Percentiles rank a stretch among this genome's conserved stretches.
Evolutionary conservation across 2,888 invertebrate genomes (phyloP).

Genomic region (Lycaena phlaeas): DNA sequence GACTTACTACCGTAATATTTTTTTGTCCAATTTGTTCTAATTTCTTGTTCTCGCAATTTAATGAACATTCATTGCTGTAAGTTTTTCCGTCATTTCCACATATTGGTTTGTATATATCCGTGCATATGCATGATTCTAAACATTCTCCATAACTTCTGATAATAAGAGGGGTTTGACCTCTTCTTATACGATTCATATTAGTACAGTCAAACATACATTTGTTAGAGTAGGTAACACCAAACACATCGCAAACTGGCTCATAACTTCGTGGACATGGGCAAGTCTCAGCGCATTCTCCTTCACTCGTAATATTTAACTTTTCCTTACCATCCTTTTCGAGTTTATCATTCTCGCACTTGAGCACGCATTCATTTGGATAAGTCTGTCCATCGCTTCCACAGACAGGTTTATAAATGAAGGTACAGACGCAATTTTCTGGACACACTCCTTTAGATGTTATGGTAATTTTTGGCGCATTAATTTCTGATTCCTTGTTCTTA

Average conservation of each 20-base stretch:
- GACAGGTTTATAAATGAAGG: conserved; percentile 17
- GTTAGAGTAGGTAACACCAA: conserved; percentile 73
- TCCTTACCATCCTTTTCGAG: conserved; percentile 2
- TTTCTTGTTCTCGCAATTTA: conserved; percentile 13
- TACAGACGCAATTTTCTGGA: conserved; percentile 14
- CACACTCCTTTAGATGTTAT: conserved; percentile 13
- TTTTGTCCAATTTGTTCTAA: conserved; percentile 1
- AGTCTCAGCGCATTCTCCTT: conserved; percentile 13
- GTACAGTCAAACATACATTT: conserved; percentile 19
- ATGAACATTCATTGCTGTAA: conserved; percentile 12
- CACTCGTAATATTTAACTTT: conserved; percentile 1
- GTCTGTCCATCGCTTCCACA: conserved; percentile 25
- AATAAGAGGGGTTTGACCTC: conserved; percentile 12
- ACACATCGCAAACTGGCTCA: conserved; percentile 25
- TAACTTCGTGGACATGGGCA: conserved; percentile 15
- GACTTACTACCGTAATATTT: not conserved
- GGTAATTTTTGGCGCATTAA: not conserved
- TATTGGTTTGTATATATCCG: conserved; percentile 15
- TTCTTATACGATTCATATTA: conserved; percentile 15
- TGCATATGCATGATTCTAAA: conserved; percentile 20
- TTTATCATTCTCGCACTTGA: conserved; percentile 17
- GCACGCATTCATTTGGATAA: conserved; percentile 22
- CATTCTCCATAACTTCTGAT: conserved; percentile 23
- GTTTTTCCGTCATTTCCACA: conserved; percentile 21
- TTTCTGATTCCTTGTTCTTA: not conserved